Evolutionary conservation across 2,797 vertebrate genomes (phyloP), one percentile per base, ranked within the genome.

Genomic region (Notolabrus celidotus): DNA sequence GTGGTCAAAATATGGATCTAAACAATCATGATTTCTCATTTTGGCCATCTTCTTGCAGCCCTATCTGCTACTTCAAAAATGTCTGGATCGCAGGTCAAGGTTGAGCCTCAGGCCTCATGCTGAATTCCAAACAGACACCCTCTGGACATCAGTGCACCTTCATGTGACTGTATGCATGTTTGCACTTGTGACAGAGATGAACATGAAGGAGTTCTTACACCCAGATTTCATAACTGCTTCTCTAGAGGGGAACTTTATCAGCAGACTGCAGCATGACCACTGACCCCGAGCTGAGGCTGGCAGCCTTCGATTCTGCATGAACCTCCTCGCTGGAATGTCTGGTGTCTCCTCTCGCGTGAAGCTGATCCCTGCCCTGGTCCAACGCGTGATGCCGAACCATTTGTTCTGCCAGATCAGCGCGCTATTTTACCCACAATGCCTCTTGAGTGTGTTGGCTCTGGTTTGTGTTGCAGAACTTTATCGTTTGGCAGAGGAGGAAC

Each of bases 161-260:
- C 43, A 33, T 57, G 45, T 67, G 19, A 22, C 49, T 64, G 29
- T n/a, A 2, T 42, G 39, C n/a, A 4, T 29, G 34, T 42, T 53
- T 12, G 16, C 33, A 20, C 36, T 39, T 53, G 27, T 46, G 29
- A 52, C 45, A 34, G 10, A 27, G 55, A 73, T 20, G 19, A 52
- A 74, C 22, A 29, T 36, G 46, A 63, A 19, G 55, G 33, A 49
- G 16, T 54, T 66, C 3, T 29, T 50, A 52, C 36, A 46, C 25
- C 36, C 42, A 2, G 61, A 59, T 49, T 73, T 81, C 27, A 78
- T 33, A 50, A 39, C 23, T 2, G 20, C 34, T 74, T 74, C 83
- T 88, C 79, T 74, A 19, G 4, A 17, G n/a, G 23, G n/a, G 36
- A 19, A 47, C 81, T 86, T 74, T 71, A 80, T 87, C 82, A 77